Conservation (phyloP, 64 coral and sea anemone species). For the Dendronephthya gigantea region DNA sequence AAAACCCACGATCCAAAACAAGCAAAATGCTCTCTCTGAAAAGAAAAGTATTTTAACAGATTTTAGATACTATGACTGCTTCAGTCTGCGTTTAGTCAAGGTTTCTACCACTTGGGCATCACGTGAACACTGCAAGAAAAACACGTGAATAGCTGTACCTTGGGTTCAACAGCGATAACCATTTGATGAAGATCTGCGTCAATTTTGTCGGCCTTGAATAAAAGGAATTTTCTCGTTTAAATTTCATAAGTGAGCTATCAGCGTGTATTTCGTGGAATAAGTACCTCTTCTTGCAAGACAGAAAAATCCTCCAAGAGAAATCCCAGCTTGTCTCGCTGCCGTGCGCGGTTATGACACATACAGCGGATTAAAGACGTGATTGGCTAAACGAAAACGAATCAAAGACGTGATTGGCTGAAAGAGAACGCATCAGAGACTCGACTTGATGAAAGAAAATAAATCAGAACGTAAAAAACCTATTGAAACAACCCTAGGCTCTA, state of each 20-base stretch:
- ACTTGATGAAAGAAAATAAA: too few species aligned
- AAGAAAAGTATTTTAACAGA: not conserved
- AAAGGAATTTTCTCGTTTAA: too few species aligned
- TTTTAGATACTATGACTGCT: too few species aligned
- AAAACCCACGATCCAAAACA: constrained; percentile 99
- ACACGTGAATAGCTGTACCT: constrained; percentile 32
- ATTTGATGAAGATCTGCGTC: constrained; percentile 83
- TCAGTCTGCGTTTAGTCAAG: too few species aligned
- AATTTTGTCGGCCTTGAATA: constrained; percentile 70
- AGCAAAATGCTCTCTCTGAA: constrained; percentile 86
- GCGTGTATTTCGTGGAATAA: not conserved
- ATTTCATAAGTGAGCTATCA: too few species aligned
- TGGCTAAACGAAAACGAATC: constrained; percentile 25
- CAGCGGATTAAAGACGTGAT: constrained; percentile 70
- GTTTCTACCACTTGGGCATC: too few species aligned
- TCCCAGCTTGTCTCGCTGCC: constrained; percentile 81
- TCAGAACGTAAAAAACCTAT: too few species aligned
- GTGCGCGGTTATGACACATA: constrained; percentile 86
- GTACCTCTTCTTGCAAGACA: constrained; percentile 81
- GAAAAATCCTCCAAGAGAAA: constrained; percentile 84
- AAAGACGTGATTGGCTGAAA: constrained; percentile 38
- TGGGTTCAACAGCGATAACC: constrained; percentile 71
- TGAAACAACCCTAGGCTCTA: too few species aligned
- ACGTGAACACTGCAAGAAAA: too few species aligned
- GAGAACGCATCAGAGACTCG: not conserved